Evolutionary conservation across 1,140 invertebrate genomes (phyloP).

Genomic region (Neelides sp.): DNA sequence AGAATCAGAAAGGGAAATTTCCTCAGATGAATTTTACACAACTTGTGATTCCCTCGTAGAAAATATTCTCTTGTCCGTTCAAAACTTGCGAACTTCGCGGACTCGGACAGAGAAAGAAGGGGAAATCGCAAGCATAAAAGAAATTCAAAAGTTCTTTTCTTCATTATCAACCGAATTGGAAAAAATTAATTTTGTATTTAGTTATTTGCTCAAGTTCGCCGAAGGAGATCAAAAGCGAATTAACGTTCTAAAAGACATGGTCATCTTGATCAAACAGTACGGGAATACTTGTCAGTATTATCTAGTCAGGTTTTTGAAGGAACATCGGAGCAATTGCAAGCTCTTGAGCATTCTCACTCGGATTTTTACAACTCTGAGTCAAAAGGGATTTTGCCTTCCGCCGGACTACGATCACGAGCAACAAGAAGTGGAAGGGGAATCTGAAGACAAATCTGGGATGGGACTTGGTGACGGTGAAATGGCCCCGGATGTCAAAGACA

Average conservation of each 20-base stretch:
- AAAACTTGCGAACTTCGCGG: too few species aligned
- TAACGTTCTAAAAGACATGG: conserved; percentile 11
- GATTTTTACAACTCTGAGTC: conserved; percentile 69
- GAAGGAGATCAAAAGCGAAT: background rate
- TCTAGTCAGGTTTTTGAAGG: conserved; percentile 57
- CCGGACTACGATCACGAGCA: conserved; percentile 55
- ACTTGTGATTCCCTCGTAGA: too few species aligned
- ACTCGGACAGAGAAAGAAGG: too few species aligned
- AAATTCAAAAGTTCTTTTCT: too few species aligned
- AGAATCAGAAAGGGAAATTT: too few species aligned
- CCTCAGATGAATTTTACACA: too few species aligned
- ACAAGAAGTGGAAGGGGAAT: conserved; percentile 35
- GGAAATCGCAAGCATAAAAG: too few species aligned
- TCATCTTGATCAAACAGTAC: conserved; percentile 68
- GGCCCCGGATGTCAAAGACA: conserved; percentile 66
- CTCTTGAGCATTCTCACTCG: conserved; percentile 67
- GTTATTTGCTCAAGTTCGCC: background rate
- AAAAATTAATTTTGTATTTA: conserved; percentile 4
- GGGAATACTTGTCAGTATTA: conserved; percentile 60
- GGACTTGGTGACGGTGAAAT: conserved; percentile 79
- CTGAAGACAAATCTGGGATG: conserved; percentile 46
- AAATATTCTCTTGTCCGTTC: too few species aligned
- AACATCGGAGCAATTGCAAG: conserved; percentile 65
- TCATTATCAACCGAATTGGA: too few species aligned
- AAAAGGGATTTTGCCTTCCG: conserved; percentile 89